These are phyloP conservation scores for Drosophila malerkotliana DNA, from an alignment of 1,140 invertebrate species.

Conservation along the genomic window DNA sequence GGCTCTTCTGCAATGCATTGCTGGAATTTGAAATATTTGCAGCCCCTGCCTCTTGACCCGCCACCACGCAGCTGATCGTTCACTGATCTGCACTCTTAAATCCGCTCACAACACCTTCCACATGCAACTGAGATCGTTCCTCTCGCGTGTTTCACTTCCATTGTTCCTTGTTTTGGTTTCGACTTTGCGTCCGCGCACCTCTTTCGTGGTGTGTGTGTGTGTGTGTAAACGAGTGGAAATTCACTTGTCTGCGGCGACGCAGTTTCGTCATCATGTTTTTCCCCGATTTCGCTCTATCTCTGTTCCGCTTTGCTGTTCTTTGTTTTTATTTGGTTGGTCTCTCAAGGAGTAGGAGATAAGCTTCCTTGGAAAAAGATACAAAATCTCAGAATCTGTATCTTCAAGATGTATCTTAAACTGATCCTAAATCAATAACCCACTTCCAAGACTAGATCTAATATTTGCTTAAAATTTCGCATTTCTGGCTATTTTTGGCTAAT, in stretches of 20 bases:
- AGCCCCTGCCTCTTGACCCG: background rate
- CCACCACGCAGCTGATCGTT: constrained; percentile 18
- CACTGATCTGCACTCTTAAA: constrained; percentile 28
- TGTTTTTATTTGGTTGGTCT: background rate
- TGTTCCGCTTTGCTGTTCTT: too few relatives aligned
- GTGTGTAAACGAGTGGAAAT: constrained; percentile 55
- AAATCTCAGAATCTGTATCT: background rate
- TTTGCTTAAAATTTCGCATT: constrained; percentile 4
- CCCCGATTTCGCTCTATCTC: background rate
- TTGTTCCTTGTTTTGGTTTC: constrained; percentile 64
- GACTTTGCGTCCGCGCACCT: constrained; percentile 58
- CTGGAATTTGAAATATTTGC: constrained; percentile 41
- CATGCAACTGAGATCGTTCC: constrained; percentile 14
- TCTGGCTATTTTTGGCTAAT: constrained; percentile 62
- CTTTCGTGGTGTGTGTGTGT: constrained; percentile 40
- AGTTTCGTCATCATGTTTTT: constrained; percentile 62
- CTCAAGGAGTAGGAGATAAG: background rate
- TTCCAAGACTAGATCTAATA: constrained; percentile 2
- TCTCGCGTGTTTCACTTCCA: constrained; percentile 38
- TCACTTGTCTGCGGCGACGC: constrained; percentile 61
- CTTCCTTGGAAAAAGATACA: too few relatives aligned
- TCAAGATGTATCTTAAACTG: background rate
- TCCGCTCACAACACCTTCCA: background rate
- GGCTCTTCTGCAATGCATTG: constrained; percentile 20
- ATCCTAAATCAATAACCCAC: constrained; percentile 16